Evolutionary conservation across 2,888 invertebrate species (phyloP).

Genomic region (Odiellus spinosus): DNA sequence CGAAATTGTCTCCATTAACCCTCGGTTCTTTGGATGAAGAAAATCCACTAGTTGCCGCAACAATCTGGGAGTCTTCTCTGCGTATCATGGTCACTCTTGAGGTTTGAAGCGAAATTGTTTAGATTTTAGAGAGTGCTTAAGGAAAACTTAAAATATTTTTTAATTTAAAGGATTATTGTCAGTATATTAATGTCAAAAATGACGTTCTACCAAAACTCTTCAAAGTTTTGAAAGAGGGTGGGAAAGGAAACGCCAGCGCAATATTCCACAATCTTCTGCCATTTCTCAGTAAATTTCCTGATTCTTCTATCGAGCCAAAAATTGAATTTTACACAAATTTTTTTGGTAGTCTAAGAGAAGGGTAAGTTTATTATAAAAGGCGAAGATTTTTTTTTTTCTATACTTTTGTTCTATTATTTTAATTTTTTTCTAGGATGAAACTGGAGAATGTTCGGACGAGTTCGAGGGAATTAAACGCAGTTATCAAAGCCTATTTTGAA

Average conservation of each 20-base stretch:
- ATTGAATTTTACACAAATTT: conserved; percentile 45
- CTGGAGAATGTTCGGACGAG: conserved; percentile 43
- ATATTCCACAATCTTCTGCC: conserved; percentile 60
- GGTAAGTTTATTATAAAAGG: no score
- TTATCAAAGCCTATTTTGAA: conserved; percentile 52
- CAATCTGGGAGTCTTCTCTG: conserved; percentile 59
- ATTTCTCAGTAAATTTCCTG: conserved; percentile 51
- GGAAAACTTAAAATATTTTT: no score
- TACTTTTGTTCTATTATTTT: no score
- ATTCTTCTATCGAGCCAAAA: conserved; percentile 30
- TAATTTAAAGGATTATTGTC: conserved; percentile 49
- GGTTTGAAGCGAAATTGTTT: conserved; percentile 22
- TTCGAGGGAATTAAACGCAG: conserved; percentile 48
- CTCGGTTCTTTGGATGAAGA: conserved; percentile 50
- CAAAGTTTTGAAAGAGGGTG: conserved; percentile 48
- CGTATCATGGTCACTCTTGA: conserved; percentile 41
- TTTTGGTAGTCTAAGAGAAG: conserved; percentile 48
- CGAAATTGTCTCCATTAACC: conserved; percentile 40
- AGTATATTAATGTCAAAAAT: conserved; percentile 53
- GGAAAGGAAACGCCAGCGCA: conserved; percentile 54
- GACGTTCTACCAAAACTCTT: conserved; percentile 54
- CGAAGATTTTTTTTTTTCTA: no score
- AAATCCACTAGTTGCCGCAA: conserved; percentile 46
- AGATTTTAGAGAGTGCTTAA: not conserved
- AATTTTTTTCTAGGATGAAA: conserved; percentile 32